A percentile compares a stretch with the other conserved stretches of the same genome.
Conservation (phyloP, 2,797 vertebrate species). For the Enteromius treurensis region DNA sequence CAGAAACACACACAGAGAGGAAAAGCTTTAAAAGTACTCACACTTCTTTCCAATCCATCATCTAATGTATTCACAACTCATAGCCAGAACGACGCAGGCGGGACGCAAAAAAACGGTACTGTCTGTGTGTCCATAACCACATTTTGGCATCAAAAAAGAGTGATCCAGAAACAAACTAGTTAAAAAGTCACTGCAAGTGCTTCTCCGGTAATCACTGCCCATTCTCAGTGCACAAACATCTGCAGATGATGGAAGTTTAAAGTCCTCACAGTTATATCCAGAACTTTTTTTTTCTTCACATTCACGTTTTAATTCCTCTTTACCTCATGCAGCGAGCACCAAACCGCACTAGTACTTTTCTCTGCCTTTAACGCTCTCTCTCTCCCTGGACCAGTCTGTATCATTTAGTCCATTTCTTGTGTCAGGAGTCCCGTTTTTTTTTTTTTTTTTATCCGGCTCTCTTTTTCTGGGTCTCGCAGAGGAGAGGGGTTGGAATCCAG, state of each 20-base stretch:
- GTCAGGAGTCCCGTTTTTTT: slow-evolving; percentile 41
- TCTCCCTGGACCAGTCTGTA: not conserved
- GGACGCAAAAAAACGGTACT: slow-evolving; percentile 71
- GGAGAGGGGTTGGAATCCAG: slow-evolving; percentile 56
- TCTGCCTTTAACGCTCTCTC: slow-evolving; percentile 14
- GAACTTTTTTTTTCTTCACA: slow-evolving; percentile 15
- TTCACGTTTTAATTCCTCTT: slow-evolving; percentile 43
- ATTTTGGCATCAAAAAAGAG: slow-evolving; percentile 72
- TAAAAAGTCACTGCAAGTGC: not conserved
- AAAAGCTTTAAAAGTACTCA: slow-evolving; percentile 72
- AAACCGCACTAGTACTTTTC: slow-evolving; percentile 44
- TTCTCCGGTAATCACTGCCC: slow-evolving; percentile 55
- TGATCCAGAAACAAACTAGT: not conserved
- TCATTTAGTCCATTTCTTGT: slow-evolving; percentile 38
- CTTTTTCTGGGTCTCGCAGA: slow-evolving; percentile 55
- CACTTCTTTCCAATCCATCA: slow-evolving; percentile 87
- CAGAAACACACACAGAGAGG: slow-evolving; percentile 1
- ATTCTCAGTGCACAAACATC: slow-evolving; percentile 50
- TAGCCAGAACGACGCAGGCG: slow-evolving; percentile 72
- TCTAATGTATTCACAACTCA: slow-evolving; percentile 68
- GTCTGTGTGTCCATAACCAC: slow-evolving; percentile 68
- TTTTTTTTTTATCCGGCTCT: slow-evolving; percentile 41
- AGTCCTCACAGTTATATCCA: slow-evolving; percentile 23
- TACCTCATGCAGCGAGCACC: slow-evolving; percentile 23
- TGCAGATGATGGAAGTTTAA: slow-evolving; percentile 4